Conservation (phyloP, 2,797 vertebrate species). For the Serranus cabrilla region DNA sequence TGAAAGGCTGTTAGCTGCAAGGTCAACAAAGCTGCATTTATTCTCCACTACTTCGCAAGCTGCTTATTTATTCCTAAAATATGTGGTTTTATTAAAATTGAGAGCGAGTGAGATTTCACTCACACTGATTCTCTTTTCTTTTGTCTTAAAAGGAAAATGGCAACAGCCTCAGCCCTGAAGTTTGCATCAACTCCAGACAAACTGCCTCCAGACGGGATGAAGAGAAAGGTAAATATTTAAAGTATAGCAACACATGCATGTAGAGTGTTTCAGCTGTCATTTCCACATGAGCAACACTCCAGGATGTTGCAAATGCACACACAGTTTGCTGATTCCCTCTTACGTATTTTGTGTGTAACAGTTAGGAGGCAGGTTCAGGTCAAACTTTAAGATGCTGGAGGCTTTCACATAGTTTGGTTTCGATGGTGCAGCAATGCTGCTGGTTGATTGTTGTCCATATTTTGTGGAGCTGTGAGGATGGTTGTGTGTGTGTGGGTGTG, state of each 20-base stretch:
- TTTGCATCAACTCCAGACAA: slow-evolving; percentile 47
- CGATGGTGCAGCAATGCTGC: slow-evolving; percentile 4
- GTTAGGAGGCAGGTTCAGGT: slow-evolving; percentile 22
- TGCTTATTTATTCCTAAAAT: slow-evolving; percentile 25
- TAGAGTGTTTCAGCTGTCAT: slow-evolving; percentile 4
- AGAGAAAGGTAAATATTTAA: slow-evolving; percentile 67
- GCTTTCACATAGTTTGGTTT: slow-evolving; percentile 37
- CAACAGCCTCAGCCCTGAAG: slow-evolving; percentile 14
- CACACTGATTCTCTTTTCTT: slow-evolving; percentile 47
- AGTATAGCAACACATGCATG: slow-evolving; percentile 9
- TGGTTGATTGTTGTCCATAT: slow-evolving; percentile 39
- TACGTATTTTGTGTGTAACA: neutral
- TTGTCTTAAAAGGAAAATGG: slow-evolving; percentile 67
- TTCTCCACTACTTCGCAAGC: slow-evolving; percentile 10
- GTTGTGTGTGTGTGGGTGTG: slow-evolving; percentile 17
- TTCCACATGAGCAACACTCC: slow-evolving; percentile 2
- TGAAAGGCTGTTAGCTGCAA: slow-evolving; percentile 48
- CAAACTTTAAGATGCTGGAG: slow-evolving; percentile 36
- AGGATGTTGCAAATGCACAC: slow-evolving; percentile 9
- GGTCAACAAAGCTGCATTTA: slow-evolving; percentile 48
- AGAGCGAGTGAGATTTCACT: slow-evolving; percentile 26
- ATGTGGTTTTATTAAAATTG: slow-evolving; percentile 20
- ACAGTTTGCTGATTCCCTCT: neutral
- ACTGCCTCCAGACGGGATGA: slow-evolving; percentile 46
- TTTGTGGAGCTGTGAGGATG: slow-evolving; percentile 26